phyloP scores from a whole-genome alignment of 2,113 vertebrate genomes.

The Mesocricetus auratus region DNA sequence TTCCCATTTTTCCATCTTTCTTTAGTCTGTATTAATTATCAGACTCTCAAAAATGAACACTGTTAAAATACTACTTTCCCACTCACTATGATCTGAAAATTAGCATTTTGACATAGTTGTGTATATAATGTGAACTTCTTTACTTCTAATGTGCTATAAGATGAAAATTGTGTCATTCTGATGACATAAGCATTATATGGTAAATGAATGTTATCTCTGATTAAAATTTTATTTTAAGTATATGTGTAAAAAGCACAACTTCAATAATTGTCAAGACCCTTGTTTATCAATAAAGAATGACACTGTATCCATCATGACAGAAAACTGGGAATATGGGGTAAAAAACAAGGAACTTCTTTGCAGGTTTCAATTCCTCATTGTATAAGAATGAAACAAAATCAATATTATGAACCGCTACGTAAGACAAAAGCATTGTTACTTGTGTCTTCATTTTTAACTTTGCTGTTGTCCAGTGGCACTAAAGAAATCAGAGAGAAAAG shows the following conservation, averaged over 20 bases:
- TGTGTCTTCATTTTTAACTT: constrained; percentile 14
- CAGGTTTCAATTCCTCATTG: constrained; percentile 49
- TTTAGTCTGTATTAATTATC: neutral
- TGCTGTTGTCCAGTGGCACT: neutral
- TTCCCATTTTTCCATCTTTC: neutral
- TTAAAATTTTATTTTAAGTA: constrained; percentile 28
- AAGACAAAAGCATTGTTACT: neutral
- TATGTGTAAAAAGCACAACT: neutral
- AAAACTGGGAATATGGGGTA: constrained; percentile 44
- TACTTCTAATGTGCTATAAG: neutral
- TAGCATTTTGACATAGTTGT: neutral
- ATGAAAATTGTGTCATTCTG: neutral
- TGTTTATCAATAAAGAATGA: constrained; percentile 35
- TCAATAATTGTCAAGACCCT: neutral
- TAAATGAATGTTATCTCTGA: neutral
- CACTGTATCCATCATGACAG: constrained; percentile 37
- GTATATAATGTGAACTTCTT: neutral
- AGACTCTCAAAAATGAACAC: neutral
- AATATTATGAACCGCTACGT: constrained; percentile 45
- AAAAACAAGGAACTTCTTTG: constrained; percentile 16
- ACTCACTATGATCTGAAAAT: neutral
- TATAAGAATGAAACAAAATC: constrained; percentile 56
- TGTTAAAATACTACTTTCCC: neutral
- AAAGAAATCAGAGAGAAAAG: neutral
- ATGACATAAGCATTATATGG: neutral